Conservation (phyloP, 2,113 vertebrate species). For the Hyperoodon ampullatus region DNA sequence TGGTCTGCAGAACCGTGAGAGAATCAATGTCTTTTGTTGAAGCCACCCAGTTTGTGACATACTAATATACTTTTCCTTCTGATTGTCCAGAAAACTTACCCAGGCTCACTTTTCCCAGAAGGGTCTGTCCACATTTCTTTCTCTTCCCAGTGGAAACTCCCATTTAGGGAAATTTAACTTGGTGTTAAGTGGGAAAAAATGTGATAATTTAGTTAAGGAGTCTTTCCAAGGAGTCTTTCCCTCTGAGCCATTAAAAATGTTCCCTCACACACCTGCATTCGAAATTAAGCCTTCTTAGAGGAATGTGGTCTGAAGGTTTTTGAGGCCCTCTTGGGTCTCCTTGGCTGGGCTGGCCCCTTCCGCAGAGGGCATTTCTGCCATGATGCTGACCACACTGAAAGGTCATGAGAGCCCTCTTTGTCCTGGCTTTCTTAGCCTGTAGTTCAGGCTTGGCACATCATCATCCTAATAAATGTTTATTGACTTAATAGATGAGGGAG, state of each 20-base stretch:
- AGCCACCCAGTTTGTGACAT: background rate
- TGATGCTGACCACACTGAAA: background rate
- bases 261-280: background rate
- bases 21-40: background rate
- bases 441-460: background rate
- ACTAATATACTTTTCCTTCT: background rate
- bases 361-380: background rate
- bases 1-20: background rate
- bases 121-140: background rate
- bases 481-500: background rate
- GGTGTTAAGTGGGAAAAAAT: background rate
- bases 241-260: conserved; percentile 42
- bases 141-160: background rate
- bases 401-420: background rate
- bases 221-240: conserved; percentile 7
- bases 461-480: background rate
- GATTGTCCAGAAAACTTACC: background rate
- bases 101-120: background rate
- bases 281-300: background rate
- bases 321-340: background rate
- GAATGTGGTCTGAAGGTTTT: background rate
- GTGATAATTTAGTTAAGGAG: conserved; percentile 32
- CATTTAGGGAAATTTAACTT: background rate
- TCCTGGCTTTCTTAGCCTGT: background rate
- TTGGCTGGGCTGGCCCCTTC: background rate